These are phyloP conservation scores for Odocoileus hemionus DNA, from an alignment of 2,113 vertebrate species.

Conservation along the genomic window DNA sequence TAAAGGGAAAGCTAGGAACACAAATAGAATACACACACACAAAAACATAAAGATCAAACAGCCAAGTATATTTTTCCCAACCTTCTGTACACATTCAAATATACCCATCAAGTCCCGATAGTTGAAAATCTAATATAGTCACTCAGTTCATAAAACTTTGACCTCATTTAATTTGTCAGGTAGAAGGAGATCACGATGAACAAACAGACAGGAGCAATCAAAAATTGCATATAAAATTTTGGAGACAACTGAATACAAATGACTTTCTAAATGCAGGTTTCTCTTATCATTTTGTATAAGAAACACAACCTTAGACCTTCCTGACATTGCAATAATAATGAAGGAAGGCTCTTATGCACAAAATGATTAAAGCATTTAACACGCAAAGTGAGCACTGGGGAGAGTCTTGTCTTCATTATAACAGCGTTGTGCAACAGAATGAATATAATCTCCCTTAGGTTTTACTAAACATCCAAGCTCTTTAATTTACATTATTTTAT, in stretches of 20 bases:
- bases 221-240: background rate
- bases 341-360: constrained; percentile 39
- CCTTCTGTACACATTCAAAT: background rate
- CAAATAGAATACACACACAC: background rate
- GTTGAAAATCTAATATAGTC: background rate
- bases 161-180: constrained; percentile 51
- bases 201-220: constrained; percentile 10
- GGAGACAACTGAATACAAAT: constrained; percentile 48
- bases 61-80: background rate
- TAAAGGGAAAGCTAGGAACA: background rate
- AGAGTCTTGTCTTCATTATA: constrained; percentile 63
- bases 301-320: constrained; percentile 54
- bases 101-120: background rate
- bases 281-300: constrained; percentile 43
- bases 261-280: constrained; percentile 33
- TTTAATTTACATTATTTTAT: constrained; percentile 65
- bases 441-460: constrained; percentile 46
- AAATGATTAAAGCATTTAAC: constrained; percentile 67
- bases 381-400: constrained; percentile 51
- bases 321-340: constrained; percentile 19
- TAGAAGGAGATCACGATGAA: constrained; percentile 34
- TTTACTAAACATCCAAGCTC: constrained; percentile 57
- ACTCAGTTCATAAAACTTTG: constrained; percentile 36
- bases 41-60: background rate
- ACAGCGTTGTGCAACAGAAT: constrained; percentile 48